Percentiles rank a stretch among this genome's conserved stretches.
Conservation (phyloP, 1,140 invertebrate species). For the Oryctes rhinoceros region DNA sequence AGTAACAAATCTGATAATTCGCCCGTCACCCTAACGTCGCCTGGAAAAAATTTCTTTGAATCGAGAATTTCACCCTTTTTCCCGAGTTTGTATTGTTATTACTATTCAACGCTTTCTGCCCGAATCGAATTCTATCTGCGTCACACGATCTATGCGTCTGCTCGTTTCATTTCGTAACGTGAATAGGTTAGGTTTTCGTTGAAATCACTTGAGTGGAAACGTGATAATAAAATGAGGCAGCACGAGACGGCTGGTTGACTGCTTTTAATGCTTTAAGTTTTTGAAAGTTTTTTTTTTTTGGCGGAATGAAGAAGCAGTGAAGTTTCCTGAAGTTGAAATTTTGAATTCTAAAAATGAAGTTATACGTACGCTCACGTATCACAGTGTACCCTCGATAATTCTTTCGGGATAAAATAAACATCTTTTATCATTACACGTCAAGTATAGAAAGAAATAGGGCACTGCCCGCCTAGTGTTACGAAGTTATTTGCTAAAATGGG, state of each 20-base stretch:
- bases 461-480: too few species aligned
- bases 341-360: too few species aligned
- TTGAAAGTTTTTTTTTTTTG: not conserved
- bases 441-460: too few species aligned
- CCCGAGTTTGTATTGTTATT: not conserved
- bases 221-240: not conserved
- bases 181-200: conserved; percentile 3
- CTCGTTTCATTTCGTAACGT: conserved; percentile 8
- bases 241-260: not conserved
- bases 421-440: too few species aligned
- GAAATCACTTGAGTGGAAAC: conserved; percentile 14
- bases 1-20: too few species aligned
- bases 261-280: not conserved
- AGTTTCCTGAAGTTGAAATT: not conserved
- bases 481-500: too few species aligned
- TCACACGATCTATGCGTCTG: conserved; percentile 13
- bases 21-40: too few species aligned
- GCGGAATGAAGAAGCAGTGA: not conserved
- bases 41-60: not conserved
- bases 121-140: not conserved
- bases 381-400: too few species aligned
- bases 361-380: too few species aligned
- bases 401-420: too few species aligned
- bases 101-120: not conserved
- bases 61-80: not conserved